Conservation (phyloP, 1,140 invertebrate species). For the Ephestia elutella region DNA sequence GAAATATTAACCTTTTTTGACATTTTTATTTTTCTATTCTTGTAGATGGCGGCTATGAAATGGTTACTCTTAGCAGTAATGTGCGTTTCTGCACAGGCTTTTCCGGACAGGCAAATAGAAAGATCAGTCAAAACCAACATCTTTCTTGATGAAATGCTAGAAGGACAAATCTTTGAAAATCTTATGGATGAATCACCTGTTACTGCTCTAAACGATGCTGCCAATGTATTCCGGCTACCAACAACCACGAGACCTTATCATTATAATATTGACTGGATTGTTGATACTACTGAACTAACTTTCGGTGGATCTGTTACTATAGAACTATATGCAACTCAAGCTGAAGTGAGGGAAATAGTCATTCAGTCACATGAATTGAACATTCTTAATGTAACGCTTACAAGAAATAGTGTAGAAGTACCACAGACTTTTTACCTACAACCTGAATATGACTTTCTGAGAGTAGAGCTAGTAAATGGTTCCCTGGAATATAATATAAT, state of each 20-base stretch:
- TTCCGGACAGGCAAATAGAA: slow-evolving; percentile 19
- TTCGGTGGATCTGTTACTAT: slow-evolving; percentile 77
- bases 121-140: slow-evolving; percentile 39
- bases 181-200: slow-evolving; percentile 19
- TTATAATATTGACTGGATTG: slow-evolving; percentile 67
- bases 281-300: slow-evolving; percentile 41
- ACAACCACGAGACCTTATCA: slow-evolving; percentile 75
- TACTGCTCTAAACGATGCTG: neutral
- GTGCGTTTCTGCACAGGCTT: slow-evolving; percentile 23
- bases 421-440: slow-evolving; percentile 15
- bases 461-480: slow-evolving; percentile 30
- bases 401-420: slow-evolving; percentile 20
- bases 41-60: slow-evolving; percentile 54
- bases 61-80: slow-evolving; percentile 32
- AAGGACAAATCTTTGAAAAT: slow-evolving; percentile 47
- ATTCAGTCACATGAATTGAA: slow-evolving; percentile 78
- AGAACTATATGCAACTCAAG: slow-evolving; percentile 38
- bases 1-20: too few species aligned
- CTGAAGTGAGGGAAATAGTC: slow-evolving; percentile 71
- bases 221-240: slow-evolving; percentile 74
- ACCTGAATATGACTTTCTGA: slow-evolving; percentile 34
- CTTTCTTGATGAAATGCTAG: slow-evolving; percentile 47
- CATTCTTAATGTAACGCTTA: slow-evolving; percentile 46
- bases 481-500: slow-evolving; percentile 32
- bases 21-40: neutral